These are phyloP conservation scores for Selene dorsalis DNA, from an alignment of 2,797 vertebrate genomes.

Conservation along the genomic window DNA sequence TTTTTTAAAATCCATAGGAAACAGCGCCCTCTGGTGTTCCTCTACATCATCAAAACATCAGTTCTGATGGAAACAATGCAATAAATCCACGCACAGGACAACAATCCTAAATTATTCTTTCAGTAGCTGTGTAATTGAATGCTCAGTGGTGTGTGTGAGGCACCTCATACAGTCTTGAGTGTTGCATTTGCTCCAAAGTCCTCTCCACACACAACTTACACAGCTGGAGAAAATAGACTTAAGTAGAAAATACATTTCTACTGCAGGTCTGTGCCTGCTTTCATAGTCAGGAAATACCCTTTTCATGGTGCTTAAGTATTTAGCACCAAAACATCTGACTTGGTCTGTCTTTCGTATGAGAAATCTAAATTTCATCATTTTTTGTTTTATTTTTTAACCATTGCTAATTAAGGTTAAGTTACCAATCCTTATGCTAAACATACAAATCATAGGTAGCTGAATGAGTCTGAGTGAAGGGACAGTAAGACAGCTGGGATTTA, in stretches of 20 bases:
- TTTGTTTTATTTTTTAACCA: background rate
- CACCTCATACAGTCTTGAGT: constrained; percentile 37
- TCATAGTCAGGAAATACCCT: background rate
- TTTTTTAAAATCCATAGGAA: constrained; percentile 40
- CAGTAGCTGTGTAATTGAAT: constrained; percentile 6
- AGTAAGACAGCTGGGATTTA: constrained; percentile 53
- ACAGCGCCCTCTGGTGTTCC: constrained; percentile 69
- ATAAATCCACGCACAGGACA: constrained; percentile 8
- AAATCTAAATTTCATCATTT: background rate
- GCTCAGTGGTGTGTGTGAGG: constrained; percentile 25
- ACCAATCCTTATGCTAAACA: background rate
- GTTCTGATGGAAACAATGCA: background rate
- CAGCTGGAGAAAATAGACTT: constrained; percentile 38
- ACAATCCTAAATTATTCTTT: constrained; percentile 42
- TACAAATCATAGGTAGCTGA: background rate
- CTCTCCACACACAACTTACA: constrained; percentile 11
- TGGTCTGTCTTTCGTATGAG: background rate
- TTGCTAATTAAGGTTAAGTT: background rate
- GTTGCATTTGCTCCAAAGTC: constrained; percentile 24
- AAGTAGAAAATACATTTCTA: constrained; percentile 16
- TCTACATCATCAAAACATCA: background rate
- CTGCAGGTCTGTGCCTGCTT: constrained; percentile 1
- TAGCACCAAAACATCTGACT: background rate
- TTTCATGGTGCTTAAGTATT: background rate
- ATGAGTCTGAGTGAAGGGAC: constrained; percentile 28